Evolutionary conservation across 1,140 invertebrate genomes (phyloP).

Genomic region (Calephelis virginiensis): DNA sequence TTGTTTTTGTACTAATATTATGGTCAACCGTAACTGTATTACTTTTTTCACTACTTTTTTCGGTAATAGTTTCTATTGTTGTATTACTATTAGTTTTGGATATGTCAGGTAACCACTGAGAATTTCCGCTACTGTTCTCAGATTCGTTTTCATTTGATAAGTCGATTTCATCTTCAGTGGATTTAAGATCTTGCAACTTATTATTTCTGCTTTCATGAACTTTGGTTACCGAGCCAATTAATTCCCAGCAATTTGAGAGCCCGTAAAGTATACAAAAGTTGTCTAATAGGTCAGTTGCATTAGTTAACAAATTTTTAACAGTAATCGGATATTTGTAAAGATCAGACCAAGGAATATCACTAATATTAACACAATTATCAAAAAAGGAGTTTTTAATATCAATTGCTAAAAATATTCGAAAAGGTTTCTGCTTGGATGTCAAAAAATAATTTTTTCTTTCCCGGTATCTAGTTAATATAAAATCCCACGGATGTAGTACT

Average conservation of each 20-base stretch:
- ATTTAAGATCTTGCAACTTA: not conserved
- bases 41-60: too few species aligned
- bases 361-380: constrained; percentile 57
- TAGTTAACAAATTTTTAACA: constrained; percentile 58
- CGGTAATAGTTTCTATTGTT: too few species aligned
- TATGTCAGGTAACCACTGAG: not conserved
- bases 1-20: not conserved
- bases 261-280: constrained; percentile 67
- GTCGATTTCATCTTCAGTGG: not conserved
- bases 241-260: constrained; percentile 57
- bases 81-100: not conserved
- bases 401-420: constrained; percentile 60
- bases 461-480: constrained; percentile 60
- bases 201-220: constrained; percentile 30
- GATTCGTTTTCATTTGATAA: not conserved
- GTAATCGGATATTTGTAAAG: constrained; percentile 56
- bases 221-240: constrained; percentile 60
- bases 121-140: not conserved
- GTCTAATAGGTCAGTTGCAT: constrained; percentile 51
- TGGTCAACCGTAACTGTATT: not conserved
- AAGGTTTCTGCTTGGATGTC: constrained; percentile 48
- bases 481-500: constrained; percentile 57
- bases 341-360: constrained; percentile 50
- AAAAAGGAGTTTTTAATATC: constrained; percentile 44
- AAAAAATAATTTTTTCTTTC: constrained; percentile 63